Conservation (phyloP, 2,113 vertebrate species). For the Dipodomys spectabilis region DNA sequence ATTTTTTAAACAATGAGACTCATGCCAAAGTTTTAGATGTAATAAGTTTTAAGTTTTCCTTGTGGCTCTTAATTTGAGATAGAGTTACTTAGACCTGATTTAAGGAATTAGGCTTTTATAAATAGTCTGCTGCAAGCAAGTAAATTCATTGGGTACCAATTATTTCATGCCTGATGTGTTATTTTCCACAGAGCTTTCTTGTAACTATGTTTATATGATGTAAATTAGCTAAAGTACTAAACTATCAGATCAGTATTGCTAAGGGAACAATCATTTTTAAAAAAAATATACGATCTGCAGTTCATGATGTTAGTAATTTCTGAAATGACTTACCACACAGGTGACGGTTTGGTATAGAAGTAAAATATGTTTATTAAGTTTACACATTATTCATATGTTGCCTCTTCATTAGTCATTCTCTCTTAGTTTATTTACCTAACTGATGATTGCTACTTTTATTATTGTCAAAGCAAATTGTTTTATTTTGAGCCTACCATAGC, state of each 20-base stretch:
- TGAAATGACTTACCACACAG: slow-evolving; percentile 55
- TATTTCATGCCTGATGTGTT: slow-evolving; percentile 56
- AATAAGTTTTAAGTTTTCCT: slow-evolving; percentile 63
- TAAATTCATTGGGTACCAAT: slow-evolving; percentile 54
- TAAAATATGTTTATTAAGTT: slow-evolving; percentile 71
- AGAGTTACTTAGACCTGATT: slow-evolving; percentile 55
- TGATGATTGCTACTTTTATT: slow-evolving; percentile 50
- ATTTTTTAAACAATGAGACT: slow-evolving; percentile 6
- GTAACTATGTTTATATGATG: slow-evolving; percentile 65
- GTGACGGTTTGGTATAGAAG: slow-evolving; percentile 54
- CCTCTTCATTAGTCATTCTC: slow-evolving; percentile 56
- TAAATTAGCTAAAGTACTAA: slow-evolving; percentile 67
- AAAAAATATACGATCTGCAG: slow-evolving; percentile 55
- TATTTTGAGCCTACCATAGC: slow-evolving; percentile 31
- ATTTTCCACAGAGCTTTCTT: slow-evolving; percentile 65
- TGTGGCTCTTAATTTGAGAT: slow-evolving; percentile 43
- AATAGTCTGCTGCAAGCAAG: slow-evolving; percentile 42
- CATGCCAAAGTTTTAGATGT: slow-evolving; percentile 39
- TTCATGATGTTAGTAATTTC: slow-evolving; percentile 69
- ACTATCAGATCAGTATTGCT: slow-evolving; percentile 62
- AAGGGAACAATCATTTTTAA: slow-evolving; percentile 72
- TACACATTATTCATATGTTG: slow-evolving; percentile 45
- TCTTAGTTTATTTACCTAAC: slow-evolving; percentile 70
- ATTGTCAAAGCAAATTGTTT: slow-evolving; percentile 52
- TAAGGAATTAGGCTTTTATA: slow-evolving; percentile 63